Conservation (phyloP, 2,888 invertebrate genomes). For the Odontomyia ornata region DNA sequence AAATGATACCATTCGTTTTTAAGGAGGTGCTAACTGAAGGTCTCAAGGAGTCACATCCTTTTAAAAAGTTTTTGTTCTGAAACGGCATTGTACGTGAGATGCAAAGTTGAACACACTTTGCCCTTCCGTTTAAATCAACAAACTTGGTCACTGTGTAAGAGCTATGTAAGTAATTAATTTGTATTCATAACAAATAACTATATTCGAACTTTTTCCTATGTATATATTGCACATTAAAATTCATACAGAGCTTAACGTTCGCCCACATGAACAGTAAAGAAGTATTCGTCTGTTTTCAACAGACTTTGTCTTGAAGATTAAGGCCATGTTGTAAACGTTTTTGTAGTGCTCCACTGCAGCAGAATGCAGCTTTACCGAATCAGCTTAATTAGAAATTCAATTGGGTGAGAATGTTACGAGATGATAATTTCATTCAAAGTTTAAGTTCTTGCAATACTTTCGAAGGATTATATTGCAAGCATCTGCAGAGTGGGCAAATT, state of each 20-base stretch:
- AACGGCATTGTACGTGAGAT: neutral
- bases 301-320: neutral
- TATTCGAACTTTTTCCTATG: constrained; percentile 2
- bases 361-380: constrained; percentile 12
- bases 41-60: neutral
- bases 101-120: neutral
- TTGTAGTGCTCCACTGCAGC: neutral
- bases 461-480: no score
- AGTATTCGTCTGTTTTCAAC: neutral
- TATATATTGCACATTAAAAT: constrained; percentile 17
- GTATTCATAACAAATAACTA: constrained; percentile 38
- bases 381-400: constrained; percentile 30
- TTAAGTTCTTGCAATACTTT: neutral
- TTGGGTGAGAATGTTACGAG: constrained; percentile 29
- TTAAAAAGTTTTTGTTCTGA: neutral
- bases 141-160: neutral
- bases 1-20: no score
- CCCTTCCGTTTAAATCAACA: neutral
- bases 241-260: neutral
- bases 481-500: no score
- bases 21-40: no score
- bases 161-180: constrained; percentile 37
- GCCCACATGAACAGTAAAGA: neutral
- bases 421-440: neutral
- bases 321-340: neutral